These are phyloP conservation scores for Alfaro cultratus DNA, from an alignment of 2,797 vertebrate species.

Conservation along the genomic window DNA sequence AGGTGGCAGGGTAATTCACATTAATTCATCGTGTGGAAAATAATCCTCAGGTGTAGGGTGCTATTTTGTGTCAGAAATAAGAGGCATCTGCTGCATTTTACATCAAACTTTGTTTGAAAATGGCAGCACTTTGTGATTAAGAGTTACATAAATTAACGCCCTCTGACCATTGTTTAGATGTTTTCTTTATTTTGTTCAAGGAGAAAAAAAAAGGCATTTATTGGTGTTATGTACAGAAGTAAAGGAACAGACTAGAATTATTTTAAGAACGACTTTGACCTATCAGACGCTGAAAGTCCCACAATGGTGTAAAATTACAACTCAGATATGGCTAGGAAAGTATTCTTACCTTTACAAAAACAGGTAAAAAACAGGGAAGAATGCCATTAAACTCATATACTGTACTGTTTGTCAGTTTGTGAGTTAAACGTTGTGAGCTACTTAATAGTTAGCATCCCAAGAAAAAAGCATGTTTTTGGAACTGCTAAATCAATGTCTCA, in stretches of 20 bases:
- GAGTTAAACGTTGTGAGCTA: background rate
- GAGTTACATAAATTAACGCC: conserved; percentile 21
- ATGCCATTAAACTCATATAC: background rate
- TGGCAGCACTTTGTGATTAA: conserved; percentile 51
- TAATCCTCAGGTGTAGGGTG: conserved; percentile 67
- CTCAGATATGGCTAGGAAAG: background rate
- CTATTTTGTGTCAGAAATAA: conserved; percentile 53
- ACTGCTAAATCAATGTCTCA: background rate
- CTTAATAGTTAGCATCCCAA: background rate
- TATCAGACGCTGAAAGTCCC: background rate
- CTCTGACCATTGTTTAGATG: background rate
- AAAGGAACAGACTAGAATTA: background rate
- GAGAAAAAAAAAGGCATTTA: background rate
- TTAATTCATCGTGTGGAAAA: conserved; percentile 71
- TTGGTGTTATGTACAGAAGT: background rate
- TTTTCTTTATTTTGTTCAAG: background rate
- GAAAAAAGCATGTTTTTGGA: background rate
- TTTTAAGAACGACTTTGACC: background rate
- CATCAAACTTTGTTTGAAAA: conserved; percentile 53
- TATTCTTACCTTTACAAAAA: background rate
- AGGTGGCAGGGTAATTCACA: conserved; percentile 51
- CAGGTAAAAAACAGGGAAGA: too few species aligned
- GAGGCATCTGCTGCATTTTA: conserved; percentile 69
- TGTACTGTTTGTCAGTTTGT: background rate
- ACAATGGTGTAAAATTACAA: background rate